Percentiles rank a stretch among this genome's conserved stretches.
phyloP scores from a whole-genome alignment of 1,140 invertebrate genomes.

The Arctopsyche grandis region DNA sequence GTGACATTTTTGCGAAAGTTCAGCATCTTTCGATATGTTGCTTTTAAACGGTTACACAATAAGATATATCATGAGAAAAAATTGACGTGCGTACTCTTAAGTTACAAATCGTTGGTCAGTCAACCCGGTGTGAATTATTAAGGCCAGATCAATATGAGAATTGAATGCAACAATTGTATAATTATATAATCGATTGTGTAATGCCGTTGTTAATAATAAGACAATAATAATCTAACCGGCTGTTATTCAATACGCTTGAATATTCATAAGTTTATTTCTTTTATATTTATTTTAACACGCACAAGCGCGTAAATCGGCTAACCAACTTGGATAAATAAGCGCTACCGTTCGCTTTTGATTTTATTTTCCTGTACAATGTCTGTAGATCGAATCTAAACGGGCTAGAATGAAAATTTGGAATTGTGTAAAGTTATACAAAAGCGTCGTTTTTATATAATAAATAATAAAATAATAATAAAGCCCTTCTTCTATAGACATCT shows the following conservation, averaged over 20 bases:
- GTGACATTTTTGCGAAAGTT: too few relatives aligned
- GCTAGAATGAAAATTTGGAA: too few relatives aligned
- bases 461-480: too few relatives aligned
- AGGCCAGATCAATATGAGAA: slow-evolving; percentile 22
- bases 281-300: not conserved
- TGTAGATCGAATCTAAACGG: too few relatives aligned
- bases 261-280: slow-evolving; percentile 2
- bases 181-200: slow-evolving; percentile 17
- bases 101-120: not conserved
- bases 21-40: too few relatives aligned
- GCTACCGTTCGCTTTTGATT: too few relatives aligned
- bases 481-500: too few relatives aligned
- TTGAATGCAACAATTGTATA: slow-evolving; percentile 25
- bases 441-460: too few relatives aligned
- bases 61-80: not conserved
- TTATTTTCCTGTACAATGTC: too few relatives aligned
- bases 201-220: not conserved
- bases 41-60: not conserved
- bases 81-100: not conserved
- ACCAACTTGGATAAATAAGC: not conserved
- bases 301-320: slow-evolving; percentile 19
- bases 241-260: slow-evolving; percentile 10
- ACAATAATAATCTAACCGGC: slow-evolving; percentile 3
- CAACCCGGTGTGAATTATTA: not conserved
- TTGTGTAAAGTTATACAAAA: too few relatives aligned